phyloP scores from a whole-genome alignment of 2,797 vertebrate genomes.

The Pseudopleuronectes americanus region DNA sequence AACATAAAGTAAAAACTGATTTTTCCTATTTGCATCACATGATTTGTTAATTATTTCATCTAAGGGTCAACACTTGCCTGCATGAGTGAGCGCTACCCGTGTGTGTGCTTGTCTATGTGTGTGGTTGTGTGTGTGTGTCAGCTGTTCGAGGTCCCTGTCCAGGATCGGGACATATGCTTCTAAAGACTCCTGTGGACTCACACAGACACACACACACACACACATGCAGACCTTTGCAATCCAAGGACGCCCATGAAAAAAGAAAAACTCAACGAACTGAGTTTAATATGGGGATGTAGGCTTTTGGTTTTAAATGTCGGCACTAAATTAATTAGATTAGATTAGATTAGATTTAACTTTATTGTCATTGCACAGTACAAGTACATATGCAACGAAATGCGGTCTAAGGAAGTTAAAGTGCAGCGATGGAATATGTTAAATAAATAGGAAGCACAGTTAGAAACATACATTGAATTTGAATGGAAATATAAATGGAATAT shows the following conservation, averaged over 20 bases:
- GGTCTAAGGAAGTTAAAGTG: too few species aligned
- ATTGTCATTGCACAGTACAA: too few species aligned
- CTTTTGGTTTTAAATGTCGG: background rate
- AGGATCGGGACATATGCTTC: conserved; percentile 71
- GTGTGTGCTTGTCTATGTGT: background rate
- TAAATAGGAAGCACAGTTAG: too few species aligned
- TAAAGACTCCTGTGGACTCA: conserved; percentile 66
- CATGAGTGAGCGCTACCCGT: conserved; percentile 22
- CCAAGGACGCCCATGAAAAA: conserved; percentile 34
- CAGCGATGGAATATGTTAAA: too few species aligned
- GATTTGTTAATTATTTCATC: conserved; percentile 11
- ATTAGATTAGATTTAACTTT: too few species aligned
- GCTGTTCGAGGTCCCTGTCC: conserved; percentile 58
- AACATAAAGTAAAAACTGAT: too few species aligned
- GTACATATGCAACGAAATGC: too few species aligned
- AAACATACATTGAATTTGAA: too few species aligned
- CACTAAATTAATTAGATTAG: too few species aligned
- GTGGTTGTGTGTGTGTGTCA: conserved; percentile 40
- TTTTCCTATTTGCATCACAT: background rate
- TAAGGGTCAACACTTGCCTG: conserved; percentile 47
- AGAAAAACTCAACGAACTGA: background rate
- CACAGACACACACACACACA: conserved; percentile 26
- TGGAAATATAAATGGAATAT: too few species aligned
- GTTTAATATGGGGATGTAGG: too few species aligned
- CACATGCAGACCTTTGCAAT: conserved; percentile 6